Evolutionary conservation across 2,797 vertebrate genomes (phyloP).

Genomic region (Macrochelys suwanniensis): DNA sequence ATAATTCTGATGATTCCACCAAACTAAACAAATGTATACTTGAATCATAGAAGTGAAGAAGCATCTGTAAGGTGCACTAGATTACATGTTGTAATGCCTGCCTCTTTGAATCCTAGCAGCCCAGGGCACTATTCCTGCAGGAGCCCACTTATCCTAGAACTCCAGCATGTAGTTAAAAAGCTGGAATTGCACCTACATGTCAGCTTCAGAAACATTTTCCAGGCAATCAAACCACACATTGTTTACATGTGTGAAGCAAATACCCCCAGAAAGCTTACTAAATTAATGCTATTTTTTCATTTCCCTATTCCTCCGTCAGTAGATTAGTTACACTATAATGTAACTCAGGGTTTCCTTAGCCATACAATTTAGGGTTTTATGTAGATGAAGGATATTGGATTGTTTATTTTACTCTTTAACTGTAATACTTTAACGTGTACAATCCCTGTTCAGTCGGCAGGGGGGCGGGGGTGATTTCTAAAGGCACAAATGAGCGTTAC

Average conservation of each 20-base stretch:
- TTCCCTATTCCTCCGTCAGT: background rate
- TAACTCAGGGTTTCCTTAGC: background rate
- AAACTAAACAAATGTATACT: background rate
- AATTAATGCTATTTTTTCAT: no score
- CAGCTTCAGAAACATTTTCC: background rate
- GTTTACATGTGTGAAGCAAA: no score
- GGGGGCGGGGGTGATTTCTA: background rate
- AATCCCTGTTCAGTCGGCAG: background rate
- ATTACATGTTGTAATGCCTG: fast-evolving
- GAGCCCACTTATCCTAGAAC: background rate
- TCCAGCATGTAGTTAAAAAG: background rate
- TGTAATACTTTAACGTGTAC: background rate
- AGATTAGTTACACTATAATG: background rate
- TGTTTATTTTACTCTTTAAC: background rate
- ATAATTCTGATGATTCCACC: background rate
- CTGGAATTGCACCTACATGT: background rate
- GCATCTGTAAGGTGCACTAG: background rate
- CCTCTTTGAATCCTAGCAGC: background rate
- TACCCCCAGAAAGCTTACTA: background rate
- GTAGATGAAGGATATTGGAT: background rate
- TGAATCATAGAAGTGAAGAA: background rate
- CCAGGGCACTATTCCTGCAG: fast-evolving
- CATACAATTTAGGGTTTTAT: background rate
- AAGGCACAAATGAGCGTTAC: background rate
- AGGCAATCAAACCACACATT: background rate